phyloP scores from a whole-genome alignment of 1,140 invertebrate species.

The Forficula auricularia region DNA sequence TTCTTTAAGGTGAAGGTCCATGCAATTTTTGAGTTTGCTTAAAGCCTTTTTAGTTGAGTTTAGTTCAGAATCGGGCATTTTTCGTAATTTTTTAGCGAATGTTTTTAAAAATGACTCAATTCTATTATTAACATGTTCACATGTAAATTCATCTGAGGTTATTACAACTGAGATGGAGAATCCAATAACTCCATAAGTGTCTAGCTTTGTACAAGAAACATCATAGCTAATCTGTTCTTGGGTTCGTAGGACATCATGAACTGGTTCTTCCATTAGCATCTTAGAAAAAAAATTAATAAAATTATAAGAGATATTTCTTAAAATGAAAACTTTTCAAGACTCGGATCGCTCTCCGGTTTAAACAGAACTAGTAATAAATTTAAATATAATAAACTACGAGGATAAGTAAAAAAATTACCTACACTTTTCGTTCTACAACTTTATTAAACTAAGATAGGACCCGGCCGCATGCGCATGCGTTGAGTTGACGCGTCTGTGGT shows the following conservation, averaged over 20 bases:
- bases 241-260: slow-evolving; percentile 72
- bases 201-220: slow-evolving; percentile 34
- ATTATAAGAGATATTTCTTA: background rate
- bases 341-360: no score
- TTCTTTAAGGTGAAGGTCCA: slow-evolving; percentile 28
- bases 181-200: slow-evolving; percentile 54
- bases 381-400: no score
- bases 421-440: no score
- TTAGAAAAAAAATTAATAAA: slow-evolving; percentile 18
- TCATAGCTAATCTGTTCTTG: slow-evolving; percentile 80
- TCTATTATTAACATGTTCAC: slow-evolving; percentile 48
- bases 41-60: slow-evolving; percentile 39
- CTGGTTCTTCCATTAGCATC: slow-evolving; percentile 66
- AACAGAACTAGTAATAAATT: no score
- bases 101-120: slow-evolving; percentile 55
- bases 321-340: background rate
- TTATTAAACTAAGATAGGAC: no score
- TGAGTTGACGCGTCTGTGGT: no score
- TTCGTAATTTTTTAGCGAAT: slow-evolving; percentile 39
- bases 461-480: no score
- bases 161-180: slow-evolving; percentile 53
- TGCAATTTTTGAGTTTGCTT: slow-evolving; percentile 50
- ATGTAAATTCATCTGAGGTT: slow-evolving; percentile 46
- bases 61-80: slow-evolving; percentile 42
- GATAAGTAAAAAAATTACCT: no score